phyloP scores from a whole-genome alignment of 2,113 vertebrate species.

The Platycercus adscitus region DNA sequence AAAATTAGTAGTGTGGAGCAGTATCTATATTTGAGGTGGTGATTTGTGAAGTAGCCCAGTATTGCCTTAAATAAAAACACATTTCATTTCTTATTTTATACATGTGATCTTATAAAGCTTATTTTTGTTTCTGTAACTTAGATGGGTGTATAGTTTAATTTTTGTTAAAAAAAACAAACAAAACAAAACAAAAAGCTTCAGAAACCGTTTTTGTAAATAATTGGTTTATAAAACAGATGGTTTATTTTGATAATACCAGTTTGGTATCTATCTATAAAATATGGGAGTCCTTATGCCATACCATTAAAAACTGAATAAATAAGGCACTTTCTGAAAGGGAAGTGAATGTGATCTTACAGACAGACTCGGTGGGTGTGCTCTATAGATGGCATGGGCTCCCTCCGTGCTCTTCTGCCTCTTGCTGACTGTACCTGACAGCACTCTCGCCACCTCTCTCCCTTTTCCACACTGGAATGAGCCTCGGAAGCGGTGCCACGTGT shows the following conservation, averaged over 20 bases:
- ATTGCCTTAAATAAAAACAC: slow-evolving; percentile 89
- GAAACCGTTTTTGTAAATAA: slow-evolving; percentile 76
- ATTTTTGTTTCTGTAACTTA: slow-evolving; percentile 78
- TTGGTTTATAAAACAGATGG: slow-evolving; percentile 80
- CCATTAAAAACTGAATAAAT: slow-evolving; percentile 75
- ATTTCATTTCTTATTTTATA: slow-evolving; percentile 87
- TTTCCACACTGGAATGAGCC: slow-evolving; percentile 16
- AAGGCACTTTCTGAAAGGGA: slow-evolving; percentile 78
- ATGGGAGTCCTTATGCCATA: slow-evolving; percentile 68
- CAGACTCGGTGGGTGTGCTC: background rate
- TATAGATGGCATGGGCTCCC: background rate
- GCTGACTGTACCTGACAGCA: background rate
- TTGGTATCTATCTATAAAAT: slow-evolving; percentile 78
- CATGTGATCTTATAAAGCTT: slow-evolving; percentile 81
- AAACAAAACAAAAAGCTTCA: slow-evolving; percentile 63
- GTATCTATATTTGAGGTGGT: slow-evolving; percentile 86
- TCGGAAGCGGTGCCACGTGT: background rate
- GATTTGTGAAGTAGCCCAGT: slow-evolving; percentile 89
- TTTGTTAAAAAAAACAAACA: slow-evolving; percentile 73
- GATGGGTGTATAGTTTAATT: slow-evolving; percentile 82
- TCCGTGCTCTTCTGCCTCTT: background rate
- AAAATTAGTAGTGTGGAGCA: slow-evolving; percentile 83
- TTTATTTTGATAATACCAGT: slow-evolving; percentile 80
- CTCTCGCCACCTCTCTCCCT: background rate
- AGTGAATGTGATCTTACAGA: slow-evolving; percentile 74